Evolutionary conservation across 2,113 vertebrate species (phyloP).

Genomic region (Shinisaurus crocodilurus): DNA sequence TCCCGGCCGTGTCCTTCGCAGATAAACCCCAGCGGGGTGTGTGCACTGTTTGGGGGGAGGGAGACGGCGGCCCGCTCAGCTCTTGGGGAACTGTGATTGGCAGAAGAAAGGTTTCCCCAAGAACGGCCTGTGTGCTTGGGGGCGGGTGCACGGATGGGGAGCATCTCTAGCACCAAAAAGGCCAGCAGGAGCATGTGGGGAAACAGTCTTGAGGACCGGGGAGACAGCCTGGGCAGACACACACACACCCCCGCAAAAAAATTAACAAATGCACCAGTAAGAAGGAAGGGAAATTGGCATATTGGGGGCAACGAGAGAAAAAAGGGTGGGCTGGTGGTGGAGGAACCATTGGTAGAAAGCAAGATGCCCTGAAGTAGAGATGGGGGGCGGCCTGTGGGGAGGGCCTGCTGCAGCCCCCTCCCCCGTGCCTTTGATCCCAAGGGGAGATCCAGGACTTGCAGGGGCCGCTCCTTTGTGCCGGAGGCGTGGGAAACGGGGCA

Average conservation of each 20-base stretch:
- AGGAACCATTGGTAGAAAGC: not conserved
- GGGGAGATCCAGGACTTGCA: not conserved
- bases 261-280: too few relatives aligned
- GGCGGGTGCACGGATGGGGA: too few relatives aligned
- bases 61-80: not conserved
- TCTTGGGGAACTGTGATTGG: not conserved
- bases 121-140: not conserved
- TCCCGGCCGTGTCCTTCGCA: too few relatives aligned
- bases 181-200: not conserved
- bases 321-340: too few relatives aligned
- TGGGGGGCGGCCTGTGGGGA: not conserved
- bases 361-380: not conserved
- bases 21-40: too few relatives aligned
- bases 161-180: not conserved
- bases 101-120: not conserved
- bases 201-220: not conserved
- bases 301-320: too few relatives aligned
- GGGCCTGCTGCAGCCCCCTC: not conserved
- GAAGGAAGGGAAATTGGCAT: too few relatives aligned
- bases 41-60: not conserved
- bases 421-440: not conserved
- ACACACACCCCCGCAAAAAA: too few relatives aligned
- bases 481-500: not conserved
- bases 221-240: too few relatives aligned
- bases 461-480: not conserved